Conservation (phyloP, 2,888 invertebrate species). For the Drepanosiphum platanoidis region DNA sequence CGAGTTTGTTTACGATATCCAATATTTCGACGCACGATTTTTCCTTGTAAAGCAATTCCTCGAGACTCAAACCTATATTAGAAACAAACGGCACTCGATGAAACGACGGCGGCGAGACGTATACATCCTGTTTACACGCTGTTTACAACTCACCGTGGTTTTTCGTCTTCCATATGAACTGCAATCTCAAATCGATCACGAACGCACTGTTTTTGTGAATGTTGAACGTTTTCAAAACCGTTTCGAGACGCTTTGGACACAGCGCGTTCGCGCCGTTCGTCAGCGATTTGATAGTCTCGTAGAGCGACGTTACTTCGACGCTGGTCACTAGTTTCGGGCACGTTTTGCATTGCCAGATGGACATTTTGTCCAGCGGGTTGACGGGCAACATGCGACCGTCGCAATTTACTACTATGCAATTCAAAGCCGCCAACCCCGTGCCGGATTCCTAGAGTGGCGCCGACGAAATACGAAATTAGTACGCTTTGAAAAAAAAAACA, state of each 20-base stretch:
- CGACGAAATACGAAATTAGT: neutral
- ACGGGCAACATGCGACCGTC: constrained; percentile 72
- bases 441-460: constrained; percentile 71
- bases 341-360: constrained; percentile 55
- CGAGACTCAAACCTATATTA: constrained; percentile 73
- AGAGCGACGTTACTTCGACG: neutral
- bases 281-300: neutral
- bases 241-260: constrained; percentile 25
- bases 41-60: constrained; percentile 72
- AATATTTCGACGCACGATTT: constrained; percentile 73
- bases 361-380: constrained; percentile 68
- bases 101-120: neutral
- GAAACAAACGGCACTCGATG: too few species aligned
- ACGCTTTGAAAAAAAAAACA: too few species aligned
- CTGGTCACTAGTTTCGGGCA: constrained; percentile 32
- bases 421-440: constrained; percentile 71
- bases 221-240: neutral
- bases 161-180: constrained; percentile 60
- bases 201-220: constrained; percentile 48
- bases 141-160: constrained; percentile 56
- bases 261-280: neutral
- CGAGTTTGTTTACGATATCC: constrained; percentile 71
- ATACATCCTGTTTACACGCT: constrained; percentile 2
- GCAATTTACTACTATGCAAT: constrained; percentile 70
- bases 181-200: constrained; percentile 46